Percentiles rank a stretch among this genome's conserved stretches.
Conservation (phyloP, 2,797 vertebrate species). For the Sphenodon punctatus region DNA sequence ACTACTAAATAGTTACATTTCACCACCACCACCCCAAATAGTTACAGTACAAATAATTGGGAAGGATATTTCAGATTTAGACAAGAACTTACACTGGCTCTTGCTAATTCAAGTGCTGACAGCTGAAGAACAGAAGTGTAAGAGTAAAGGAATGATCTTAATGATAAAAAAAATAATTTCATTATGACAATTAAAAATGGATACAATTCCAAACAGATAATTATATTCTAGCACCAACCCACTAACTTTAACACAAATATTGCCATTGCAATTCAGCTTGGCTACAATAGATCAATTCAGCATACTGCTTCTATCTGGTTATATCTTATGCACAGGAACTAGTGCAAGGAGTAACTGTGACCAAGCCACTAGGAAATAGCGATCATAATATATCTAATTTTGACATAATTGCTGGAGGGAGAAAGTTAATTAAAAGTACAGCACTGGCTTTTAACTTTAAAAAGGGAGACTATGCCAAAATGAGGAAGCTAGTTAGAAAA, state of each 20-base stretch:
- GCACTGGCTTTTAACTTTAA: no score
- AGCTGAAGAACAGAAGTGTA: background rate
- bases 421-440: no score
- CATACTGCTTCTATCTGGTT: background rate
- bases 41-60: background rate
- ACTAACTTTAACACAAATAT: background rate
- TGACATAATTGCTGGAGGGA: no score
- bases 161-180: background rate
- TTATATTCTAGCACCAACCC: background rate
- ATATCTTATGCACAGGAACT: no score
- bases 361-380: no score
- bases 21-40: no score
- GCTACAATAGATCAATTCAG: slow-evolving; percentile 16
- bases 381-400: no score
- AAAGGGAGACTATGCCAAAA: no score
- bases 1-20: no score
- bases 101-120: background rate
- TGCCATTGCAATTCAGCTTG: slow-evolving; percentile 4
- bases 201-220: background rate
- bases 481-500: no score
- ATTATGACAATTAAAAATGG: background rate
- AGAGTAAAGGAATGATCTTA: background rate
- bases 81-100: background rate
- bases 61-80: background rate
- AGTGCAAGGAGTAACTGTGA: no score